Evolutionary conservation across 2,113 vertebrate species (phyloP).

Genomic region (Nerophis lumbriciformis): DNA sequence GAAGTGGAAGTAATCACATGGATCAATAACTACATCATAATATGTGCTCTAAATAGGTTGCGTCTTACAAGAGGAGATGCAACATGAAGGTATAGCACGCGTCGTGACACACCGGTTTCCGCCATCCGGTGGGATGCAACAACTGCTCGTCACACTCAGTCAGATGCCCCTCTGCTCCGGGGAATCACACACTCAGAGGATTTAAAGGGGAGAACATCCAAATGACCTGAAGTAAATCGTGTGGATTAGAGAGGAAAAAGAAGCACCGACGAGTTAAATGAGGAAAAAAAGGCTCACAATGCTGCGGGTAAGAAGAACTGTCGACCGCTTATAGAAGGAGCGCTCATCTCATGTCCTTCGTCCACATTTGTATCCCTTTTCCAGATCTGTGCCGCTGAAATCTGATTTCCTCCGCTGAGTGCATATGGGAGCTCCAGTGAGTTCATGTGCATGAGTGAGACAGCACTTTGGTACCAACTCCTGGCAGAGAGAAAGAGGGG

Average conservation of each 20-base stretch:
- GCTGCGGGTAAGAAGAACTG: constrained; percentile 3
- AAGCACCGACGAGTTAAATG: constrained; percentile 13
- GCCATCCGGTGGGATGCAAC: constrained; percentile 18
- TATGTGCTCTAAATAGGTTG: too few species aligned
- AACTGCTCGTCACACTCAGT: constrained; percentile 35
- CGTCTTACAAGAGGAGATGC: not conserved
- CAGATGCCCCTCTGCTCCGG: constrained; percentile 23
- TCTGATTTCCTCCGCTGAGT: constrained; percentile 23
- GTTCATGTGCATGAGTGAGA: constrained; percentile 13
- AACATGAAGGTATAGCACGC: constrained; percentile 13
- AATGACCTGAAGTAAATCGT: constrained; percentile 38
- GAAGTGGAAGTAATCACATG: not conserved
- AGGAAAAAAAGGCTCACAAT: constrained; percentile 13
- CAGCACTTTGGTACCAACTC: constrained; percentile 24
- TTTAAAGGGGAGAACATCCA: constrained; percentile 50
- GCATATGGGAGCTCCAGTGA: constrained; percentile 17
- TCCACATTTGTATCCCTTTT: constrained; percentile 1
- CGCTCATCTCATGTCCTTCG: constrained; percentile 8
- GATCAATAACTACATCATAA: not conserved
- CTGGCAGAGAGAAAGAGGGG: constrained; percentile 7
- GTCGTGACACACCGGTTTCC: constrained; percentile 4
- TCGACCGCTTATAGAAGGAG: constrained; percentile 2
- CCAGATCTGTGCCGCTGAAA: constrained; percentile 12
- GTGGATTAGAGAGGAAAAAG: constrained; percentile 21
- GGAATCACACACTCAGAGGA: constrained; percentile 23